phyloP scores from a whole-genome alignment of 2,888 invertebrate genomes.

The Frankliniella intonsa region DNA sequence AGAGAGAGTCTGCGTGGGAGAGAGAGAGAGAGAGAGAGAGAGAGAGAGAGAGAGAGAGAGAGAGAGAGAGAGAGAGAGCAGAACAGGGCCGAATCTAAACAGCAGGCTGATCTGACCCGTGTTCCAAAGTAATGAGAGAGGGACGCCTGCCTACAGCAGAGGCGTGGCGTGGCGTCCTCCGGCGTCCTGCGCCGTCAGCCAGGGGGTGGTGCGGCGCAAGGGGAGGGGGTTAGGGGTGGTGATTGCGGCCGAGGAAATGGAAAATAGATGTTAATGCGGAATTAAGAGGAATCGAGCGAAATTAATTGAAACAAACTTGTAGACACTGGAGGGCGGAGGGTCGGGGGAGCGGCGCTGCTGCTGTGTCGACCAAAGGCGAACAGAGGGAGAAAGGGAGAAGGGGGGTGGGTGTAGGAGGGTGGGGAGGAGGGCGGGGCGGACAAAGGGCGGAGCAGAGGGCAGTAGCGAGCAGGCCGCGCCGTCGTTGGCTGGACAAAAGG shows the following conservation, averaged over 20 bases:
- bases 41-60: too few relatives aligned
- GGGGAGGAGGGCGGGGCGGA: not conserved
- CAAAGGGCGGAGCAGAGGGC: not conserved
- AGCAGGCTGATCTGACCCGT: not conserved
- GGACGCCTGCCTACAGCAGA: not conserved
- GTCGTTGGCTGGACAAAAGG: too few relatives aligned
- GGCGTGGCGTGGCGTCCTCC: not conserved
- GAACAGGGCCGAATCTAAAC: too few relatives aligned
- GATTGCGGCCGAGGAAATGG: not conserved
- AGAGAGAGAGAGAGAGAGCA: too few relatives aligned
- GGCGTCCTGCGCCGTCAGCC: not conserved
- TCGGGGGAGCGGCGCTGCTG: not conserved
- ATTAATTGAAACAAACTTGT: conserved; percentile 27
- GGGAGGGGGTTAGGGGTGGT: not conserved
- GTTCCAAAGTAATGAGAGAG: not conserved
- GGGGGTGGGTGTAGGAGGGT: not conserved
- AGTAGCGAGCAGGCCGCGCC: too few relatives aligned
- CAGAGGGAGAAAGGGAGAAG: not conserved
- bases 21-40: too few relatives aligned
- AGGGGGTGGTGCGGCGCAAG: not conserved
- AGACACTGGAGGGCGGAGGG: not conserved
- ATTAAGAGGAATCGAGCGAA: conserved; percentile 12
- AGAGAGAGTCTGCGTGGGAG: too few relatives aligned
- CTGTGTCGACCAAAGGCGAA: not conserved
- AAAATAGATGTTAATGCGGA: conserved; percentile 27